A percentile compares a stretch with the other conserved stretches of the same genome.
Evolutionary conservation across 2,888 invertebrate species (phyloP).

Genomic region (Standfussiana lucernea): DNA sequence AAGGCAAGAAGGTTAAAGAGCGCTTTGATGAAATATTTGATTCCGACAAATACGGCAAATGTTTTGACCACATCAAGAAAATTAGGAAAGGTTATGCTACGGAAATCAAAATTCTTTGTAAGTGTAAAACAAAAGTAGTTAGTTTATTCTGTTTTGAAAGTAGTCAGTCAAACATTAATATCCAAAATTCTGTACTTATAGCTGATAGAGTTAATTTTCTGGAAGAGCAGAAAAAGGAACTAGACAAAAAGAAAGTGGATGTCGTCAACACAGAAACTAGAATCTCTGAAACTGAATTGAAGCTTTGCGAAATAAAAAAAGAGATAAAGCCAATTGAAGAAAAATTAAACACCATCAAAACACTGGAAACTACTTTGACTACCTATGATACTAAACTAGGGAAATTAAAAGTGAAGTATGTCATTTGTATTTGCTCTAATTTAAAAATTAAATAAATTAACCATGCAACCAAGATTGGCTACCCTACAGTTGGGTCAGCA

Average conservation of each 20-base stretch:
- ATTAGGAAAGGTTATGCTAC: slow-evolving; percentile 91
- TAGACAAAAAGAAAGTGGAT: slow-evolving; percentile 91
- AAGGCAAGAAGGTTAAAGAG: slow-evolving; percentile 97
- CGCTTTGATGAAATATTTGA: slow-evolving; percentile 99
- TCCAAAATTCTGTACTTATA: slow-evolving; percentile 63
- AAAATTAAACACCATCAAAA: slow-evolving; percentile 88
- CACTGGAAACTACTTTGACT: slow-evolving; percentile 88
- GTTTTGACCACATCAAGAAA: slow-evolving; percentile 94
- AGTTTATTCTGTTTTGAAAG: background rate
- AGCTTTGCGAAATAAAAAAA: slow-evolving; percentile 90
- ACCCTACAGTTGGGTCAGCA: background rate
- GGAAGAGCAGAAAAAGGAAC: slow-evolving; percentile 91
- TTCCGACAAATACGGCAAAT: slow-evolving; percentile 97
- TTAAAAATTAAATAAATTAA: background rate
- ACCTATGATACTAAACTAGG: slow-evolving; percentile 89
- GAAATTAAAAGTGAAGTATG: slow-evolving; percentile 90
- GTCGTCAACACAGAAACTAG: slow-evolving; percentile 91
- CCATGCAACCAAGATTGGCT: background rate
- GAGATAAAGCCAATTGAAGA: slow-evolving; percentile 90
- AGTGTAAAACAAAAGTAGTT: background rate
- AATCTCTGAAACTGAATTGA: slow-evolving; percentile 90
- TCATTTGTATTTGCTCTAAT: slow-evolving; percentile 23
- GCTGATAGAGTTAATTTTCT: slow-evolving; percentile 89
- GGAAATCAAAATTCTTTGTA: slow-evolving; percentile 90
- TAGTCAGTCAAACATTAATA: slow-evolving; percentile 1